A percentile compares a stretch with the other conserved stretches of the same genome.
phyloP scores from a whole-genome alignment of 2,888 invertebrate species.

The Cheilosia vulpina region DNA sequence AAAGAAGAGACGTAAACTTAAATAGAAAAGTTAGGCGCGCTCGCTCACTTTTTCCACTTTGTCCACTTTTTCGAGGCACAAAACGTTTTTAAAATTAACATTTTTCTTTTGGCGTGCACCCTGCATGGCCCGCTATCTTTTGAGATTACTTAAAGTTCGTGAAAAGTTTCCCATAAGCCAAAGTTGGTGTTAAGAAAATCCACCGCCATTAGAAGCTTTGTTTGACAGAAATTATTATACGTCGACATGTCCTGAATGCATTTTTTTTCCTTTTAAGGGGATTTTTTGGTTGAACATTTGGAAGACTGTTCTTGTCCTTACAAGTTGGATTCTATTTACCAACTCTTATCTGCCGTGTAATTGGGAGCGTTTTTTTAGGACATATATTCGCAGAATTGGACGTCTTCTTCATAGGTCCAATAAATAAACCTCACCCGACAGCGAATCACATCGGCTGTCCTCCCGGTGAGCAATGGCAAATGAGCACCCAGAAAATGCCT shows the following conservation, averaged over 20 bases:
- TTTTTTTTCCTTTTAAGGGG: no score
- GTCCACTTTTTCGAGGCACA: slow-evolving; percentile 51
- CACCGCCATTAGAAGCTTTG: slow-evolving; percentile 45
- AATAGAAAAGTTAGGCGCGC: slow-evolving; percentile 69
- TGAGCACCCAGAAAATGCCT: slow-evolving; percentile 58
- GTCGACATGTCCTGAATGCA: no score
- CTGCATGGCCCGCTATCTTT: slow-evolving; percentile 18
- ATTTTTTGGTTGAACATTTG: no score
- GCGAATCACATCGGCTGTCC: slow-evolving; percentile 15
- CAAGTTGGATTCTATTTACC: no score
- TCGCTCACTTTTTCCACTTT: slow-evolving; percentile 16
- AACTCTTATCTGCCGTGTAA: no score
- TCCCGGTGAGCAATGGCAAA: slow-evolving; percentile 10
- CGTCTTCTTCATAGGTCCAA: slow-evolving; percentile 1
- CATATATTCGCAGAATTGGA: background rate
- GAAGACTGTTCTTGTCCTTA: no score
- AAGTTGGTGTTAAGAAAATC: slow-evolving; percentile 37
- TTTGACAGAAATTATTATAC: slow-evolving; percentile 3
- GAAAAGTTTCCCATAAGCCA: slow-evolving; percentile 40
- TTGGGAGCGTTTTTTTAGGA: slow-evolving; percentile 4
- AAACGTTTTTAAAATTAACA: slow-evolving; percentile 73
- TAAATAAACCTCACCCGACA: slow-evolving; percentile 30
- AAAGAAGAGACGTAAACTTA: slow-evolving; percentile 47
- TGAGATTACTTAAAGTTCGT: slow-evolving; percentile 48
- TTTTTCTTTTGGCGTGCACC: slow-evolving; percentile 56